Conservation (phyloP, 1,140 invertebrate genomes). For the Drosophila takahashii region DNA sequence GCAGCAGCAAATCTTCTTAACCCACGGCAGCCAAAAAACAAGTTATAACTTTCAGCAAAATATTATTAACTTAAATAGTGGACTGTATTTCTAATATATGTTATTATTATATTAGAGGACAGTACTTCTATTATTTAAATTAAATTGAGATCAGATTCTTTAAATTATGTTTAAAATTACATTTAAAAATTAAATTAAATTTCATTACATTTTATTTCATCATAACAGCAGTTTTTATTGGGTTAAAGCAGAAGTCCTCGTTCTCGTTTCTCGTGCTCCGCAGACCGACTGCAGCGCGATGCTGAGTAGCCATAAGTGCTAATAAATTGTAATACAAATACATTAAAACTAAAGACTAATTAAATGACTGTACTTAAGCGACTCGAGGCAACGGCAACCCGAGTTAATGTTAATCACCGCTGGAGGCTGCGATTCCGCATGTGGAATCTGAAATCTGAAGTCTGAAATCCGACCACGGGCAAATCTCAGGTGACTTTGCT, state of each 20-base stretch:
- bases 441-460: conserved; percentile 27
- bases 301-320: conserved; percentile 63
- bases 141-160: neutral
- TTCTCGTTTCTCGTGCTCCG: conserved; percentile 21
- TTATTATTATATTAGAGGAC: too few relatives aligned
- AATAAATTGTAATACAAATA: conserved; percentile 83
- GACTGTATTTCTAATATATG: too few relatives aligned
- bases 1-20: conserved; percentile 24
- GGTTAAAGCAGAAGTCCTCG: conserved; percentile 36
- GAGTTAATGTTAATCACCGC: conserved; percentile 74
- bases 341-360: conserved; percentile 83
- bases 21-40: neutral
- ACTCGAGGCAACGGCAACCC: conserved; percentile 47
- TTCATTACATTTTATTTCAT: neutral
- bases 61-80: too few relatives aligned
- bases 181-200: neutral
- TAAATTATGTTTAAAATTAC: neutral
- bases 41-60: neutral
- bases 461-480: conserved; percentile 10
- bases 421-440: conserved; percentile 42
- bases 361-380: conserved; percentile 81
- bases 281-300: conserved; percentile 28
- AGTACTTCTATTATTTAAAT: too few relatives aligned
- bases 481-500: conserved; percentile 57
- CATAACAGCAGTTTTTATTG: neutral